A percentile compares a stretch with the other conserved stretches of the same genome.
phyloP scores from a whole-genome alignment of 2,797 vertebrate species.

The Spatula versicolor region DNA sequence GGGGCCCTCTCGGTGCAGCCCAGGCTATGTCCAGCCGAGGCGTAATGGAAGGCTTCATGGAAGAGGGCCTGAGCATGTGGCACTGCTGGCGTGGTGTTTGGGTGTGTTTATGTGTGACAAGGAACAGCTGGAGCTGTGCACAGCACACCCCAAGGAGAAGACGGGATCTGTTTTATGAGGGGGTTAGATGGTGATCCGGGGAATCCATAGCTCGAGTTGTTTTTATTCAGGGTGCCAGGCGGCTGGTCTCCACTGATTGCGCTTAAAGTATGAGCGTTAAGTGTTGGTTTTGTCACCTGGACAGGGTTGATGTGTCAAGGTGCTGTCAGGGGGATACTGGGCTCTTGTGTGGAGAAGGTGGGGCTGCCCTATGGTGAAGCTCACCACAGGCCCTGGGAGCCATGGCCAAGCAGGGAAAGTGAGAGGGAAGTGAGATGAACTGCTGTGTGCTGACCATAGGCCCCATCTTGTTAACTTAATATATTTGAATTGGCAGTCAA shows the following conservation, averaged over 20 bases:
- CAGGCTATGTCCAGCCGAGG: neutral
- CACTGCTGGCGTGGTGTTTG: neutral
- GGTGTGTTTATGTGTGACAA: neutral
- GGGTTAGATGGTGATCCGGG: neutral
- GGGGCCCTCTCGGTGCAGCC: too few relatives aligned
- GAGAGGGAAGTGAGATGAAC: neutral
- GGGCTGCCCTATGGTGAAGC: neutral
- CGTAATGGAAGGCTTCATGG: neutral
- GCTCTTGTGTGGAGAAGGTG: neutral
- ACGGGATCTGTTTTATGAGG: neutral
- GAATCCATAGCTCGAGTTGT: neutral
- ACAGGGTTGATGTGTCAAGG: neutral
- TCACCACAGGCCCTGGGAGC: neutral
- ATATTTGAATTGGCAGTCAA: too few relatives aligned
- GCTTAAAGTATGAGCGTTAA: neutral
- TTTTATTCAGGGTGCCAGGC: neutral
- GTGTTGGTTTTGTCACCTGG: too few relatives aligned
- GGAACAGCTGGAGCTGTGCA: neutral
- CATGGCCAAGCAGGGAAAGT: neutral
- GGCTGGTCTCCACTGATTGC: neutral
- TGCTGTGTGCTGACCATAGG: neutral
- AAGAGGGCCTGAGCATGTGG: neutral
- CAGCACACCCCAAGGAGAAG: too few relatives aligned
- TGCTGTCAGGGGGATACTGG: neutral
- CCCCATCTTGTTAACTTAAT: too few relatives aligned